Percentiles rank a stretch among this genome's conserved stretches.
phyloP scores from a whole-genome alignment of 1,140 invertebrate species.

The Bemisia tabaci region DNA sequence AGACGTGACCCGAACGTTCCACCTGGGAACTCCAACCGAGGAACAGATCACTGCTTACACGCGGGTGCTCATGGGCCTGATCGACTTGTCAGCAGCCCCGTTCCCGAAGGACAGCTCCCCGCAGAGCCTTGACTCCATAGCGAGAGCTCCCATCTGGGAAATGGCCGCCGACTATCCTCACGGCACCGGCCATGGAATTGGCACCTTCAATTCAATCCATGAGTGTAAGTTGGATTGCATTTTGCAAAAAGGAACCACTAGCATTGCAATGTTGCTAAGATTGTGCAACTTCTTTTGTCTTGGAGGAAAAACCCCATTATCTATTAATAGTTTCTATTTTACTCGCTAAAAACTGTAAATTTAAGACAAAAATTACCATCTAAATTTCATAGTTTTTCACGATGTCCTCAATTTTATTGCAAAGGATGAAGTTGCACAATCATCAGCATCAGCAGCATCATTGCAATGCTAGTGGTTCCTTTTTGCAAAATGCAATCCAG shows the following conservation, averaged over 20 bases:
- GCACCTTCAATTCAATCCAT: conserved; percentile 67
- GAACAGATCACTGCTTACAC: conserved; percentile 75
- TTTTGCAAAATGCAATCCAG: too few relatives aligned
- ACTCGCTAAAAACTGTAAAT: too few relatives aligned
- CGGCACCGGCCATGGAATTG: conserved; percentile 82
- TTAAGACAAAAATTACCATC: too few relatives aligned
- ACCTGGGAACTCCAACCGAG: conserved; percentile 60
- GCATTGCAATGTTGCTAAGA: background rate
- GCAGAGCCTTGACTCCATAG: conserved; percentile 56
- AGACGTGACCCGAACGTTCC: conserved; percentile 81
- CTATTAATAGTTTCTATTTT: too few relatives aligned
- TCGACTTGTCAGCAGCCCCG: conserved; percentile 51
- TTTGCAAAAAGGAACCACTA: too few relatives aligned
- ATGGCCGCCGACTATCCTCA: conserved; percentile 68
- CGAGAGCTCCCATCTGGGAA: conserved; percentile 65
- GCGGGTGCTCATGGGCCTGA: conserved; percentile 72
- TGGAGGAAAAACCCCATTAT: too few relatives aligned
- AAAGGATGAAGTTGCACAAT: too few relatives aligned
- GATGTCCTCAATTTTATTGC: too few relatives aligned
- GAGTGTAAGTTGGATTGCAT: conserved; percentile 63
- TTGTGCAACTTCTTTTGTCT: too few relatives aligned
- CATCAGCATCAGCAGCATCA: too few relatives aligned
- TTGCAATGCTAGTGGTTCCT: too few relatives aligned
- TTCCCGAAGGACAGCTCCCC: conserved; percentile 50
- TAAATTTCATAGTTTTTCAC: too few relatives aligned